Evolutionary conservation across 2,888 invertebrate species (phyloP).

Genomic region (Metopia argyrocephala): DNA sequence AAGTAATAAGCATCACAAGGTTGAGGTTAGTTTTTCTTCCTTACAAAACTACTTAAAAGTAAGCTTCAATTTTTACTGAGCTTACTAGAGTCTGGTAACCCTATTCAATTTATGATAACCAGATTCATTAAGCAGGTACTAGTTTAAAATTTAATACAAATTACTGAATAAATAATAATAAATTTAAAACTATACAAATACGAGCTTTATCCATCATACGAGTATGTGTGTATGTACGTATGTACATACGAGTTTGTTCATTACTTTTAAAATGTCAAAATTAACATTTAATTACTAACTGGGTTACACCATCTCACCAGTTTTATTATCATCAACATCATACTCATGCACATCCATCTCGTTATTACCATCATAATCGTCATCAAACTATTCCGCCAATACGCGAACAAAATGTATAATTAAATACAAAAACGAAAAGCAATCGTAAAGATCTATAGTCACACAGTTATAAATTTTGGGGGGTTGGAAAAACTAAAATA

Average conservation of each 20-base stretch:
- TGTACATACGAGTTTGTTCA: slow-evolving; percentile 2
- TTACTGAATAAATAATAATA: slow-evolving; percentile 40
- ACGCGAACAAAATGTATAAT: slow-evolving; percentile 14
- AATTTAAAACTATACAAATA: slow-evolving; percentile 25
- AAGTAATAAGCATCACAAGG: too few relatives aligned
- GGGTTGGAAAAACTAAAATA: slow-evolving; percentile 23
- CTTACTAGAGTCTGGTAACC: too few relatives aligned
- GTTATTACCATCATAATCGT: neutral
- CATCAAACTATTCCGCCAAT: neutral
- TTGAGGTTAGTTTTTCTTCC: too few relatives aligned
- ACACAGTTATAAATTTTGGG: slow-evolving; percentile 21
- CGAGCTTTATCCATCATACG: neutral
- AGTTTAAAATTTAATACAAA: slow-evolving; percentile 51
- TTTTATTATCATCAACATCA: neutral
- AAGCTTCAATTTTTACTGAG: neutral
- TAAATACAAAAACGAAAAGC: slow-evolving; percentile 19
- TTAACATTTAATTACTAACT: slow-evolving; percentile 64
- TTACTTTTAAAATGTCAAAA: slow-evolving; percentile 63
- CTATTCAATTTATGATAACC: neutral
- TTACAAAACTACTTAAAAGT: too few relatives aligned
- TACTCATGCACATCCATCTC: neutral
- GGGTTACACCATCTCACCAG: slow-evolving; percentile 42
- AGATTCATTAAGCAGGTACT: slow-evolving; percentile 44
- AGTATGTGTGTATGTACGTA: slow-evolving; percentile 4
- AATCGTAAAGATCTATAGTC: slow-evolving; percentile 8